Evolutionary conservation across 2,888 invertebrate genomes (phyloP), one percentile per base, ranked within the genome.

Genomic region (Thecophora atra): DNA sequence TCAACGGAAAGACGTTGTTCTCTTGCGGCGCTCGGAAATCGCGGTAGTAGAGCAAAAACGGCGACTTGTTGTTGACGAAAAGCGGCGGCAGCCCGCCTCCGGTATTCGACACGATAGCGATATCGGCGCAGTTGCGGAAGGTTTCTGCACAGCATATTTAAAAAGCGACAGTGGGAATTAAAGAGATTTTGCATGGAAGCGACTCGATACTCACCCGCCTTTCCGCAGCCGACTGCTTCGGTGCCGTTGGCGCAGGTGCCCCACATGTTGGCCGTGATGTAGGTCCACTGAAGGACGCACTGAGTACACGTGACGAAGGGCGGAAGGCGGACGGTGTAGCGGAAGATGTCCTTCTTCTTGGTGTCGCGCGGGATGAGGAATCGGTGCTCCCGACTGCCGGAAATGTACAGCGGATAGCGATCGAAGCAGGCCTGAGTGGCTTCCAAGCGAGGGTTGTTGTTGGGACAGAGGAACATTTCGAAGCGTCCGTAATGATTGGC

Each of bases 231-330:
- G 1, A 94, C 92, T 0, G 93, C 93, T 81, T 95, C 93, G 0
- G 94, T 94, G 58, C 96, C 96, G 83, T 96, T 95, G 0, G 90
- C 86, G 81, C 96, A 96, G 24, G 89, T 90, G 7, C 96, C 97
- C 96, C 96, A 97, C 91, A 95, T 95, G 83, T 97, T 97, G 71
- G 84, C 83, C 26, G 96, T 95, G 78, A 92, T 93, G 84, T 96
- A 97, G 72, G 92, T 95, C 97, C 97, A 97, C 83, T 96, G 96
- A n/a, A 97, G 84, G 5, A 97, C 94, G 81, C 97, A 97, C 79
- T 95, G 95, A 0, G 93, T 91, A 81, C 96, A 97, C 0, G 94
- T 94, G 3, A 97, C 85, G 80, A 93, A 94, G 0, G 94, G 89
- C 0, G 97, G 97, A 66, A 97, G 87, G 3, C 91, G 89, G 0